These are phyloP conservation scores for Tachystola acroxantha DNA, from an alignment of 2,888 invertebrate species.

Conservation along the genomic window DNA sequence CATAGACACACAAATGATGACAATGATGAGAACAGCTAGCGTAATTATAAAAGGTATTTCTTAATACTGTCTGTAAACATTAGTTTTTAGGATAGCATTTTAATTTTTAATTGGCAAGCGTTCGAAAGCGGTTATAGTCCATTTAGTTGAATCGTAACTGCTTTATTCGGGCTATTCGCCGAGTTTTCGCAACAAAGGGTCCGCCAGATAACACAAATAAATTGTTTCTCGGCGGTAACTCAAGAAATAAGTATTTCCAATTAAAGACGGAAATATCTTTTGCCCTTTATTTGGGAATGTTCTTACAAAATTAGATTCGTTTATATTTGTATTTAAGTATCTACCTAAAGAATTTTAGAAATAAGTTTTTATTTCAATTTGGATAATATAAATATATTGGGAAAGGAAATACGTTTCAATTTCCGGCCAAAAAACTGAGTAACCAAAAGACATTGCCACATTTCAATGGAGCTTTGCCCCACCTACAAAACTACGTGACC, in stretches of 20 bases:
- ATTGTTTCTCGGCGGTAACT: conserved; percentile 40
- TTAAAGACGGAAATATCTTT: conserved; percentile 24
- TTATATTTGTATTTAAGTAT: neutral
- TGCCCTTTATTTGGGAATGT: neutral
- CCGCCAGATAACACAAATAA: conserved; percentile 57
- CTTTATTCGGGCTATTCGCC: conserved; percentile 45
- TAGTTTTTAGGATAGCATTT: conserved; percentile 3
- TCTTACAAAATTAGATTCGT: neutral
- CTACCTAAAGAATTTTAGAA: no score
- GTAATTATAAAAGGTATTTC: neutral
- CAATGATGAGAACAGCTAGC: no score
- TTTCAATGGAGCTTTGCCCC: no score
- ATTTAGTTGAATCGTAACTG: conserved; percentile 55
- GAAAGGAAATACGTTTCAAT: no score
- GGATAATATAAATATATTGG: no score
- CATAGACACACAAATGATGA: no score
- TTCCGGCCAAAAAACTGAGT: no score
- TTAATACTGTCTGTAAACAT: neutral
- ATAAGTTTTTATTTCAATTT: no score
- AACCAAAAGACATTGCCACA: no score
- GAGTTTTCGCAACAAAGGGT: conserved; percentile 53
- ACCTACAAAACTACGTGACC: no score
- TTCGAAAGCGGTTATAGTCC: conserved; percentile 45
- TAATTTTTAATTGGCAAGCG: conserved; percentile 41
- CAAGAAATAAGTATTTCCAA: conserved; percentile 39